Evolutionary conservation across 2,113 vertebrate species (phyloP).

Genomic region (Butorides virescens): DNA sequence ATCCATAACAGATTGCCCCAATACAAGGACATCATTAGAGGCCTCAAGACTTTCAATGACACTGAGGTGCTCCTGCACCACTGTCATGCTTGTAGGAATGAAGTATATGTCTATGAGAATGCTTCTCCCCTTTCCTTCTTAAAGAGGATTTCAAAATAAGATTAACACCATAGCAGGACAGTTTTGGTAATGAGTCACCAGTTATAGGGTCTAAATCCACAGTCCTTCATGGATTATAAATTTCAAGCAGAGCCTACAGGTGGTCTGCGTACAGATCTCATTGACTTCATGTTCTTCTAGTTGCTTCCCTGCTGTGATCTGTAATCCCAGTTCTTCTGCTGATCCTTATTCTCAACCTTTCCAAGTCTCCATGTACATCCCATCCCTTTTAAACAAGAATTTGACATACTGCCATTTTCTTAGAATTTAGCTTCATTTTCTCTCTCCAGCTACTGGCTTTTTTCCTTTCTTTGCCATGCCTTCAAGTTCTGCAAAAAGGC

Average conservation of each 20-base stretch:
- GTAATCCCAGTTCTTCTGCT: background rate
- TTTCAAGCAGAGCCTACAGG: background rate
- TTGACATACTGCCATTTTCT: background rate
- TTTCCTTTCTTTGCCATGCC: background rate
- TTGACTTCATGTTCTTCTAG: background rate
- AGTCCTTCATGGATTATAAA: background rate
- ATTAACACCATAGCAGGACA: background rate
- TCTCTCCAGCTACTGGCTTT: background rate
- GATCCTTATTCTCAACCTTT: background rate
- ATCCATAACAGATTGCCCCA: background rate
- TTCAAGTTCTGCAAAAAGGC: background rate
- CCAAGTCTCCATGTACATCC: background rate
- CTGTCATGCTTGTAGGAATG: too few relatives aligned
- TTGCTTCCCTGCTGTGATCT: background rate
- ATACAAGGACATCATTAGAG: background rate
- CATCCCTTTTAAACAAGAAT: background rate
- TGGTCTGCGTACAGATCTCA: background rate
- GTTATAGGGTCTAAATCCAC: background rate
- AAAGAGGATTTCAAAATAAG: background rate
- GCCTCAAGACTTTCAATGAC: background rate
- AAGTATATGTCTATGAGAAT: background rate
- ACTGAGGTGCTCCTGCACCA: background rate
- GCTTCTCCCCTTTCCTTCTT: background rate
- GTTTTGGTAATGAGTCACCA: background rate
- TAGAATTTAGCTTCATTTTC: background rate